Evolutionary conservation across 2,888 invertebrate species (phyloP).

Genomic region (Athalia cordata): DNA sequence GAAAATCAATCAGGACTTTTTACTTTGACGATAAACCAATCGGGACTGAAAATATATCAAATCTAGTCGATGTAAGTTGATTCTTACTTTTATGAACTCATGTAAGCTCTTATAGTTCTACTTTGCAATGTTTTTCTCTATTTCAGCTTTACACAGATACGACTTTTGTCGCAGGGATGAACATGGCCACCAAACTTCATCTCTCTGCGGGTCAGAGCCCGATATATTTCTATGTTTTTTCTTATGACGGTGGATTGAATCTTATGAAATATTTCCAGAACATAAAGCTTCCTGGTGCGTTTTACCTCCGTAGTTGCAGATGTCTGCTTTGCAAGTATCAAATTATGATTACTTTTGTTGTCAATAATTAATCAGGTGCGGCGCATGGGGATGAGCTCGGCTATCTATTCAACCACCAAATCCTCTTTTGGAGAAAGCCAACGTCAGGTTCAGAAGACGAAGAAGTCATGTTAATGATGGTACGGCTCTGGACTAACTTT

Average conservation of each 20-base stretch:
- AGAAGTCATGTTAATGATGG: not conserved
- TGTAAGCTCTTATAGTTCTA: not conserved
- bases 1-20: slow-evolving; percentile 1
- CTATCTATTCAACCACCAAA: not conserved
- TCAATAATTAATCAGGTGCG: not conserved
- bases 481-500: slow-evolving; percentile 75
- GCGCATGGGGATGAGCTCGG: slow-evolving; percentile 25
- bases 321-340: too few relatives aligned
- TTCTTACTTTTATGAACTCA: not conserved
- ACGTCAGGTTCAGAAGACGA: slow-evolving; percentile 68
- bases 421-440: slow-evolving; percentile 62
- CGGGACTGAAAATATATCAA: not conserved
- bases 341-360: not conserved
- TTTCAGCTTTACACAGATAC: slow-evolving; percentile 18
- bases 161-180: not conserved
- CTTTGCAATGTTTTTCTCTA: not conserved
- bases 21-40: slow-evolving; percentile 33
- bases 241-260: slow-evolving; percentile 5
- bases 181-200: not conserved
- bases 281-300: slow-evolving; percentile 9
- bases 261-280: slow-evolving; percentile 7
- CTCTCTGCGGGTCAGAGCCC: not conserved
- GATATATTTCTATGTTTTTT: slow-evolving; percentile 17
- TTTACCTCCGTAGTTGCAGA: too few relatives aligned
- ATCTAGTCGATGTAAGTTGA: slow-evolving; percentile 16